These are phyloP conservation scores for Neocrepidodera transversa DNA, from an alignment of 2,888 invertebrate species.

Conservation along the genomic window DNA sequence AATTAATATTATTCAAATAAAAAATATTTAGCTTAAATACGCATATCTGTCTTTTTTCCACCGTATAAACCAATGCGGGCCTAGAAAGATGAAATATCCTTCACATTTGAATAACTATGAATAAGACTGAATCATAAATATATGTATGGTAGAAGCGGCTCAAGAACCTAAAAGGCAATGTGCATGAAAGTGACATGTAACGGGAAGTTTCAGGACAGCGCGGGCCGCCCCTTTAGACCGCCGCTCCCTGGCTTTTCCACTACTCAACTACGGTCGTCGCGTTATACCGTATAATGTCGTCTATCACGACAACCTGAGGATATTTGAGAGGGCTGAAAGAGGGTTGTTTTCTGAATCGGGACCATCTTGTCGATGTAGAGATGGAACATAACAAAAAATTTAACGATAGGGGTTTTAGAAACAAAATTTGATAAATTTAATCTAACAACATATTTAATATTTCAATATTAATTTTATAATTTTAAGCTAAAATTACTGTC, in stretches of 20 bases:
- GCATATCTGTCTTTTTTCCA: not conserved
- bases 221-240: conserved; percentile 3
- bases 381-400: too few relatives aligned
- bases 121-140: conserved; percentile 50
- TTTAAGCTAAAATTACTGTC: too few relatives aligned
- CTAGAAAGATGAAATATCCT: conserved; percentile 27
- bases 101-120: conserved; percentile 48
- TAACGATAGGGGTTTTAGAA: too few relatives aligned
- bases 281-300: conserved; percentile 34
- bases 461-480: too few relatives aligned
- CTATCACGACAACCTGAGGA: conserved; percentile 37
- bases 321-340: conserved; percentile 23
- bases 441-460: too few relatives aligned
- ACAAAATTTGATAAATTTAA: too few relatives aligned
- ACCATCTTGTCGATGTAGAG: conserved; percentile 1
- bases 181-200: conserved; percentile 39
- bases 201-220: conserved; percentile 28
- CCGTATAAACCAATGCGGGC: conserved; percentile 2
- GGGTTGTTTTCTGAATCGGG: conserved; percentile 1
- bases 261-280: conserved; percentile 11
- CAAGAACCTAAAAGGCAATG: conserved; percentile 27
- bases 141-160: conserved; percentile 26
- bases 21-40: too few relatives aligned
- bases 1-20: too few relatives aligned
- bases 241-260: not conserved